Conservation (phyloP, 2,113 vertebrate species). For the Ophthalmolycus amberensis region DNA sequence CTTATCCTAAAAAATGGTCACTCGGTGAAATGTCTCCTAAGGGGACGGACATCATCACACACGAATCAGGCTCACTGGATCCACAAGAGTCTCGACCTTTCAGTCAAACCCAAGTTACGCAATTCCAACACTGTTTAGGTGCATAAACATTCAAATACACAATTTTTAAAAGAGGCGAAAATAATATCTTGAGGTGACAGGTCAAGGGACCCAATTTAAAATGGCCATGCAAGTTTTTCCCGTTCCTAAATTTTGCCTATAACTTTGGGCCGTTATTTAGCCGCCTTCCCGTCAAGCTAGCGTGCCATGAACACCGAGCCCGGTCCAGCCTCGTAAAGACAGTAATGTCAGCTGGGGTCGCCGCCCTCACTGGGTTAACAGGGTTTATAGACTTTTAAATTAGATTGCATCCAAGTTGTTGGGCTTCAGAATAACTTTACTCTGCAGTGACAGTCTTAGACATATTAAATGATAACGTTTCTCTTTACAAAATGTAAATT, state of each 20-base stretch:
- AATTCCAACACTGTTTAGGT: too few species aligned
- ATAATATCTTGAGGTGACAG: background rate
- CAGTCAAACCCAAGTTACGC: too few species aligned
- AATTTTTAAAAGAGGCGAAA: too few species aligned
- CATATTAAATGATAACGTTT: background rate
- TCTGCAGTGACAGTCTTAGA: background rate
- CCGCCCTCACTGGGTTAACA: background rate
- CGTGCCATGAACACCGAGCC: background rate
- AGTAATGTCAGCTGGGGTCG: background rate
- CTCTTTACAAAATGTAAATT: background rate
- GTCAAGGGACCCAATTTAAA: background rate
- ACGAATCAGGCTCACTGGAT: too few species aligned
- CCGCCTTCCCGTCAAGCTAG: background rate
- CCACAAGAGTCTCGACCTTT: too few species aligned
- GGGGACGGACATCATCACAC: too few species aligned
- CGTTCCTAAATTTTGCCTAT: background rate
- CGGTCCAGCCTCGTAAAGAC: background rate
- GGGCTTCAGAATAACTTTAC: background rate
- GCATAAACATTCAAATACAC: too few species aligned
- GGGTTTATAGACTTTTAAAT: background rate
- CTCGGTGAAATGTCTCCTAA: too few species aligned
- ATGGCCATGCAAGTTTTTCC: background rate
- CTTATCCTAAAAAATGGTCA: too few species aligned
- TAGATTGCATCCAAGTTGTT: background rate
- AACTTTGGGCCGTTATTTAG: too few species aligned